phyloP scores from a whole-genome alignment of 2,888 invertebrate species.

The Xanthorhoe spadicearia region DNA sequence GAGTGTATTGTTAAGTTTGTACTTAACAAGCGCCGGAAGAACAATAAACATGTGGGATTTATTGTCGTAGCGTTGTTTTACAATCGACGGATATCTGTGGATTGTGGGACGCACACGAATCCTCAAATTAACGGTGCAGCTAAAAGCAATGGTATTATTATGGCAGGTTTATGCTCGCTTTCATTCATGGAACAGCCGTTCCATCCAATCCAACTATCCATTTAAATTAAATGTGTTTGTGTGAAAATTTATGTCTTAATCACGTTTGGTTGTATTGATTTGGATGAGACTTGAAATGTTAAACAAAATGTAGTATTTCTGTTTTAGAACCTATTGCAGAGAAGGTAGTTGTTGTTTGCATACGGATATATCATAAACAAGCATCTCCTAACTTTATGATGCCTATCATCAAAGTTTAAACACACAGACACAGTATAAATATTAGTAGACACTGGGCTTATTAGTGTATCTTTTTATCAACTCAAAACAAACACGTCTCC shows the following conservation, averaged over 20 bases:
- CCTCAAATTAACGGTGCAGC: conserved; percentile 37
- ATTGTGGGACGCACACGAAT: conserved; percentile 39
- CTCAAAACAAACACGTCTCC: background rate
- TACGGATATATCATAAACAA: no score
- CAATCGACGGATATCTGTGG: conserved; percentile 52
- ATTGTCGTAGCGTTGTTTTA: conserved; percentile 46
- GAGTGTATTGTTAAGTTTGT: conserved; percentile 39
- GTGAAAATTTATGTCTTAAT: background rate
- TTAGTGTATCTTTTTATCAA: background rate
- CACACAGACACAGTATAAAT: no score
- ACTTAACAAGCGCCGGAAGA: conserved; percentile 45
- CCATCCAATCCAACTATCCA: background rate
- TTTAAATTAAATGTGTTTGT: background rate
- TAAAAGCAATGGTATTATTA: conserved; percentile 8
- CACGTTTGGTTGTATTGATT: background rate
- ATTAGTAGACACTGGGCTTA: no score
- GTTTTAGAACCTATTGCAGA: background rate
- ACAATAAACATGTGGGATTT: conserved; percentile 54
- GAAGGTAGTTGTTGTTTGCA: background rate
- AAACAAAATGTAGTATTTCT: background rate
- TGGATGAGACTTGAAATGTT: background rate
- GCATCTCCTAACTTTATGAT: no score
- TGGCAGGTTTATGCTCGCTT: background rate
- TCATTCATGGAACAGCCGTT: background rate
- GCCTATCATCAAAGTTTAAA: no score